Conservation (phyloP, 2,113 vertebrate genomes). For the Hydrolagus affinis region DNA sequence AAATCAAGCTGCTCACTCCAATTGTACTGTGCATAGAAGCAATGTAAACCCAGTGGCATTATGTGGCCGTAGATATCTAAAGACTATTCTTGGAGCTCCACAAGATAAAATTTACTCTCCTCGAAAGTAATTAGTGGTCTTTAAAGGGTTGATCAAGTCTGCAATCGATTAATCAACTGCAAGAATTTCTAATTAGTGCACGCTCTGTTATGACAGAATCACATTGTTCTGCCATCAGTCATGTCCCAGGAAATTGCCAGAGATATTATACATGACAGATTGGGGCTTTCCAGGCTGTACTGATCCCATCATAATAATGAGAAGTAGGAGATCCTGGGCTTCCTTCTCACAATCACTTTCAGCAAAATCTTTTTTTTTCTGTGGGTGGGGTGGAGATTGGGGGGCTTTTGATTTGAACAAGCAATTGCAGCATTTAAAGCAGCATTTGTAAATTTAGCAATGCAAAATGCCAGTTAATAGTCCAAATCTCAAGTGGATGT, state of each 20-base stretch:
- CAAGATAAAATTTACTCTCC: not conserved
- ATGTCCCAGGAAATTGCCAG: constrained; percentile 15
- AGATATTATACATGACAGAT: constrained; percentile 19
- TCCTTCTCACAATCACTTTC: not conserved
- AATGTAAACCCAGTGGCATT: too few species aligned
- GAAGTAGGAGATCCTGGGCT: not conserved
- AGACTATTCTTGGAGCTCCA: not conserved
- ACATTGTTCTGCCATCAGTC: not conserved
- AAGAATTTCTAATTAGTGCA: constrained; percentile 7
- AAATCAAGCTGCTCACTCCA: too few species aligned
- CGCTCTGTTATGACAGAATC: constrained; percentile 6
- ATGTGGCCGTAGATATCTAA: too few species aligned
- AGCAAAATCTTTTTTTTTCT: not conserved
- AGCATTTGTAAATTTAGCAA: not conserved
- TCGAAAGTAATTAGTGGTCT: not conserved
- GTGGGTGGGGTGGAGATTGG: not conserved
- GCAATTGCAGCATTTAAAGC: not conserved
- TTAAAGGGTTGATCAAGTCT: not conserved
- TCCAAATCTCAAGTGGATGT: not conserved
- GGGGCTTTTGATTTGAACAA: not conserved
- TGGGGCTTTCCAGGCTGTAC: not conserved
- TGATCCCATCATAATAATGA: not conserved
- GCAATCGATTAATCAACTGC: not conserved
- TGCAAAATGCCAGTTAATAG: not conserved
- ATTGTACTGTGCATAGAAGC: too few species aligned